Evolutionary conservation across 1,140 invertebrate genomes (phyloP).

Genomic region (Musca vetustissima): DNA sequence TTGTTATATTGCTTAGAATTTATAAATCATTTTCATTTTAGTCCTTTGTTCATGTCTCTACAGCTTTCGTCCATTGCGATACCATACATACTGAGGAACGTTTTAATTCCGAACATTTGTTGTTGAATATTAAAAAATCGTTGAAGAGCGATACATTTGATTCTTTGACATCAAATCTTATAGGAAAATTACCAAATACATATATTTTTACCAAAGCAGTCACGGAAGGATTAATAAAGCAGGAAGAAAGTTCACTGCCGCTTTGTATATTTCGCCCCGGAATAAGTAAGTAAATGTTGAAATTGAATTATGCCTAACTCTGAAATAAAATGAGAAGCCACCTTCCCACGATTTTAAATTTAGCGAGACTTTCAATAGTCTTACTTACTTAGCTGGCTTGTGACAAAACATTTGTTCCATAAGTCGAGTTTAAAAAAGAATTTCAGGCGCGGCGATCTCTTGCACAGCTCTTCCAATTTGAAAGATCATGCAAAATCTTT

Average conservation of each 20-base stretch:
- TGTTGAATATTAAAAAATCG: slow-evolving; percentile 55
- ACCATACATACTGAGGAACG: slow-evolving; percentile 63
- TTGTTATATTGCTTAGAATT: too few relatives aligned
- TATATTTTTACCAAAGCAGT: slow-evolving; percentile 83
- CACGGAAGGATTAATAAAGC: slow-evolving; percentile 71
- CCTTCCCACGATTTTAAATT: too few relatives aligned
- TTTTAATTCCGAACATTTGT: slow-evolving; percentile 71
- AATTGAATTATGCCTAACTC: too few relatives aligned
- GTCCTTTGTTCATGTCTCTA: slow-evolving; percentile 69
- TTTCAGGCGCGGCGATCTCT: too few relatives aligned
- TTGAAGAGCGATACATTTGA: slow-evolving; percentile 64
- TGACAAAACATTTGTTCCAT: too few relatives aligned
- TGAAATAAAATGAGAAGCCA: too few relatives aligned
- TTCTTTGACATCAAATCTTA: slow-evolving; percentile 64
- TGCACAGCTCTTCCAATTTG: too few relatives aligned
- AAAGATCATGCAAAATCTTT: too few relatives aligned
- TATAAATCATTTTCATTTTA: neutral
- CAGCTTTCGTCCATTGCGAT: slow-evolving; percentile 69
- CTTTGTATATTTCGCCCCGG: slow-evolving; percentile 70
- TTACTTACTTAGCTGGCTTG: too few relatives aligned
- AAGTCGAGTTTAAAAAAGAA: too few relatives aligned
- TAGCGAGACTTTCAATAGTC: too few relatives aligned
- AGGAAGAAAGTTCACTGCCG: slow-evolving; percentile 68
- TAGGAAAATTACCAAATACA: slow-evolving; percentile 77
- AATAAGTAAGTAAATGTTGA: slow-evolving; percentile 66